Evolutionary conservation across 2,888 invertebrate genomes (phyloP).

Genomic region (Thecocarcelia acutangulata): DNA sequence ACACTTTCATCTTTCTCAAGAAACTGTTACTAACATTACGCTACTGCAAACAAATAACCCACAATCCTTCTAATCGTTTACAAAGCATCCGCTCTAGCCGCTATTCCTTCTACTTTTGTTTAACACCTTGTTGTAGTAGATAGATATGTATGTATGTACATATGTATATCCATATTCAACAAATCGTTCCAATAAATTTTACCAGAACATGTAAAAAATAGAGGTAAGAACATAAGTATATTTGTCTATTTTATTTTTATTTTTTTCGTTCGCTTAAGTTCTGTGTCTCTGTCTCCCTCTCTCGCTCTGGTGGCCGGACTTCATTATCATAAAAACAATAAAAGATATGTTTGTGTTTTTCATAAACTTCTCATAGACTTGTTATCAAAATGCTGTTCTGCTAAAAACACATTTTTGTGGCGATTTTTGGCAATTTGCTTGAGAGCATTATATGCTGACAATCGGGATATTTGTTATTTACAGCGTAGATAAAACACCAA

Average conservation of each 20-base stretch:
- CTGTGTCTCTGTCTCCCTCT: too few species aligned
- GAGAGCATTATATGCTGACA: too few species aligned
- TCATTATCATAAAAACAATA: too few species aligned
- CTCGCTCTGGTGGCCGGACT: too few species aligned
- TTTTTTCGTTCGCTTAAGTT: too few species aligned
- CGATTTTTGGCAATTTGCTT: too few species aligned
- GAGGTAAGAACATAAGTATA: constrained; percentile 66
- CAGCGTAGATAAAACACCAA: too few species aligned
- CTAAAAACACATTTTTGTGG: too few species aligned
- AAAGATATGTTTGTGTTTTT: too few species aligned
- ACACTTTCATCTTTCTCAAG: constrained; percentile 75
- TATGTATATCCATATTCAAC: constrained; percentile 30
- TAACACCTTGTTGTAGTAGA: constrained; percentile 60
- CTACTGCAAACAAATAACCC: constrained; percentile 66
- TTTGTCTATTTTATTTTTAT: not conserved
- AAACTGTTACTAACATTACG: constrained; percentile 78
- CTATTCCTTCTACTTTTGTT: constrained; percentile 34
- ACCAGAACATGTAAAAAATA: constrained; percentile 58
- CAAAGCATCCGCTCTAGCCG: constrained; percentile 57
- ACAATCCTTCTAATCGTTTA: constrained; percentile 67
- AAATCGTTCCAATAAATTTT: constrained; percentile 44
- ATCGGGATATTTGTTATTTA: too few species aligned
- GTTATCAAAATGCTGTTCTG: too few species aligned
- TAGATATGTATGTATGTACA: not conserved
- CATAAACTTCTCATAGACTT: too few species aligned